phyloP scores from a whole-genome alignment of 2,888 invertebrate species.

The Oeneis ivallda region DNA sequence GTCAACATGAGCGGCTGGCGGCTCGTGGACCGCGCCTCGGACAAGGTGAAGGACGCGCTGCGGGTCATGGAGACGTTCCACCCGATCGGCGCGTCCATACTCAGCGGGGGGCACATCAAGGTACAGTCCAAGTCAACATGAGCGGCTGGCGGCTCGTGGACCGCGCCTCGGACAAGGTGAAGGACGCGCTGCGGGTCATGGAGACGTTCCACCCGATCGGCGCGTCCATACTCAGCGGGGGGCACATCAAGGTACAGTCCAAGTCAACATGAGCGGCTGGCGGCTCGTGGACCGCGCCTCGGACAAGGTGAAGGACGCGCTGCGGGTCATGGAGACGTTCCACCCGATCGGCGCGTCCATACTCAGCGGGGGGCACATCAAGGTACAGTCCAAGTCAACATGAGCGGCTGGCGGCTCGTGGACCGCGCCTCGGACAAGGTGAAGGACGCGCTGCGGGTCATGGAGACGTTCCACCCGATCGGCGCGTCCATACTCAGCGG shows the following conservation, averaged over 20 bases:
- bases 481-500: conserved; percentile 89
- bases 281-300: conserved; percentile 91
- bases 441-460: conserved; percentile 88
- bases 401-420: conserved; percentile 95
- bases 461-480: conserved; percentile 94
- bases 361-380: conserved; percentile 82
- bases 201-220: conserved; percentile 94
- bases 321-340: conserved; percentile 93
- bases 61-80: conserved; percentile 94
- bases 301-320: conserved; percentile 86
- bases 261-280: conserved; percentile 97
- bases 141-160: conserved; percentile 96
- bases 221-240: conserved; percentile 86
- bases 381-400: conserved; percentile 88
- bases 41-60: conserved; percentile 87
- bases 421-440: conserved; percentile 90
- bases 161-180: conserved; percentile 87
- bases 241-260: conserved; percentile 76
- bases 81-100: conserved; percentile 89
- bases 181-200: conserved; percentile 90
- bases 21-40: conserved; percentile 90
- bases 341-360: conserved; percentile 92
- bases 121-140: conserved; percentile 90
- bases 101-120: conserved; percentile 82
- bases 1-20: conserved; percentile 98